phyloP scores from a whole-genome alignment of 2,797 vertebrate species.

The Eidolon dupreanum region DNA sequence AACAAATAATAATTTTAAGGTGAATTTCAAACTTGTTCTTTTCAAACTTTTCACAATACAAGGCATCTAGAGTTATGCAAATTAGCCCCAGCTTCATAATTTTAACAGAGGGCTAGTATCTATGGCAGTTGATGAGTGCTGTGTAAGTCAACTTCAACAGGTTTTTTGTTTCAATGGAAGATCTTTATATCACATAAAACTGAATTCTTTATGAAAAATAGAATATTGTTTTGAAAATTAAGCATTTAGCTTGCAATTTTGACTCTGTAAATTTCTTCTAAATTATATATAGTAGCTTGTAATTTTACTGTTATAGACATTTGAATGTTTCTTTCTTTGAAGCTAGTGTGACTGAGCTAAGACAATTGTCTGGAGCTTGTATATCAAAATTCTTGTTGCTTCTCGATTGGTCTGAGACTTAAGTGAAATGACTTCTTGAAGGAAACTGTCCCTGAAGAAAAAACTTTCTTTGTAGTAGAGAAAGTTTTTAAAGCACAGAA shows the following conservation, averaged over 20 bases:
- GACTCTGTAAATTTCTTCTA: neutral
- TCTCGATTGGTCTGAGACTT: neutral
- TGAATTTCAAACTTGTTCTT: neutral
- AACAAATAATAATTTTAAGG: neutral
- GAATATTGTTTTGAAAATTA: neutral
- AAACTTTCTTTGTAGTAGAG: neutral
- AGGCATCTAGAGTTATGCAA: neutral
- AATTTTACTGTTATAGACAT: neutral
- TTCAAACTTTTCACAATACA: neutral
- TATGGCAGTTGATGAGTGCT: neutral
- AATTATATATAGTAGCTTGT: neutral
- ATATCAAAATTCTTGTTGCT: neutral
- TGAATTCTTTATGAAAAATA: neutral
- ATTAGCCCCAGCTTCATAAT: neutral
- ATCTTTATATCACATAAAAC: neutral
- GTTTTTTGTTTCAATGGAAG: neutral
- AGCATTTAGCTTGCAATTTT: neutral
- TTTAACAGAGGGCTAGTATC: neutral
- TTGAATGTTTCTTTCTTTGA: neutral
- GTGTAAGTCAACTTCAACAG: neutral
- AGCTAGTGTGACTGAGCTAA: neutral
- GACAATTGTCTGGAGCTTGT: neutral
- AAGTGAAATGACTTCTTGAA: neutral
- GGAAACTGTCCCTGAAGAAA: neutral
- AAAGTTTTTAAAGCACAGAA: neutral